Evolutionary conservation across 2,797 vertebrate species (phyloP).

Genomic region (Pagetopsis macropterus): DNA sequence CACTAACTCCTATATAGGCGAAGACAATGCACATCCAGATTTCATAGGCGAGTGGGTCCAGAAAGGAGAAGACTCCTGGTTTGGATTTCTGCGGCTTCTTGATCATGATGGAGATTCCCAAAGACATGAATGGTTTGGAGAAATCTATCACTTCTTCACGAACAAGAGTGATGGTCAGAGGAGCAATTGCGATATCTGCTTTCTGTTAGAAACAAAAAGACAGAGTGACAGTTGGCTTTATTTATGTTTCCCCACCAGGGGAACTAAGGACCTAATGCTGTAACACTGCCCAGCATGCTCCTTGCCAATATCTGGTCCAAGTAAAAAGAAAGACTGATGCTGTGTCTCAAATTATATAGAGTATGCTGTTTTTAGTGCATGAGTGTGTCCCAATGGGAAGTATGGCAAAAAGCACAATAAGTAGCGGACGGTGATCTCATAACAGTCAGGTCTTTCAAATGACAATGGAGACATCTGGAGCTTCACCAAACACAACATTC

Average conservation of each 20-base stretch:
- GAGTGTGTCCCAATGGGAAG: no score
- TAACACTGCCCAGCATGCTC: no score
- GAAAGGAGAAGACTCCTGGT: slow-evolving; percentile 97
- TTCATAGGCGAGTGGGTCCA: slow-evolving; percentile 97
- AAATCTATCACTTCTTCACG: slow-evolving; percentile 99
- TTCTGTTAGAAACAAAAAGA: slow-evolving; percentile 83
- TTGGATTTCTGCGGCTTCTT: slow-evolving; percentile 99
- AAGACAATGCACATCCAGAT: slow-evolving; percentile 99
- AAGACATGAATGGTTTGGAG: slow-evolving; percentile 98
- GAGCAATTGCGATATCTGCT: slow-evolving; percentile 97
- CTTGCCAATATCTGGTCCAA: no score
- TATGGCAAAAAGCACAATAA: no score
- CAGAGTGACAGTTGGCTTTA: background rate
- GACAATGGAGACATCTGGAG: background rate
- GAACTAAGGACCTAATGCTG: no score
- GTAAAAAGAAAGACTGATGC: no score
- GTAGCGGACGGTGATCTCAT: no score
- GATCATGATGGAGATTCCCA: slow-evolving; percentile 99
- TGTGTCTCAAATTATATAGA: no score
- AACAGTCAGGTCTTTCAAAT: background rate
- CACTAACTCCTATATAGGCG: slow-evolving; percentile 98
- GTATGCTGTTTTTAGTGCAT: no score
- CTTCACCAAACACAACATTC: background rate
- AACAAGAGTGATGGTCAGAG: slow-evolving; percentile 95
- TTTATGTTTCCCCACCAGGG: background rate